Evolutionary conservation across 64 coral and sea anemone genomes (phyloP).

Genomic region (Pachyseris speciosa): DNA sequence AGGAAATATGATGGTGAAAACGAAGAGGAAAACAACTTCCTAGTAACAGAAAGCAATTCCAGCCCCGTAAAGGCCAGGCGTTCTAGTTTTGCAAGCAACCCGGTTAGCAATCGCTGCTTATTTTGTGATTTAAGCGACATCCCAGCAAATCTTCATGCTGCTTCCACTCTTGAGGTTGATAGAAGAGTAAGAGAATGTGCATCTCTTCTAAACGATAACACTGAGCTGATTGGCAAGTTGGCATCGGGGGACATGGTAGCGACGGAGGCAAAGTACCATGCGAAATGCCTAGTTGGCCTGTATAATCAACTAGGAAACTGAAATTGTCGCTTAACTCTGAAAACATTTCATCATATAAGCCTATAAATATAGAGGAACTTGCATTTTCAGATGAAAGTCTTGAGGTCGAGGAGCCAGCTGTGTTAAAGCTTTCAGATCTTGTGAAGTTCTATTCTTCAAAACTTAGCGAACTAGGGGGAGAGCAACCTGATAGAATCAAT

Average conservation of each 20-base stretch:
- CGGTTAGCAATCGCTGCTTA: conserved; percentile 24
- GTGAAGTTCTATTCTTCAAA: neutral
- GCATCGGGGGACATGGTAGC: conserved; percentile 47
- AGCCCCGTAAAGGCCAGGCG: conserved; percentile 52
- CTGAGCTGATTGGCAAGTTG: conserved; percentile 63
- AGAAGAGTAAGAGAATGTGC: conserved; percentile 59
- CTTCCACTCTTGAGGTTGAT: conserved; percentile 54
- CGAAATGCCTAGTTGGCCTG: conserved; percentile 59
- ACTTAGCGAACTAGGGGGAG: neutral
- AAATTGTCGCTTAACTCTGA: neutral
- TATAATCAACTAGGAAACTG: conserved; percentile 46
- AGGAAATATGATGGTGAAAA: neutral
- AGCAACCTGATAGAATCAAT: conserved; percentile 29
- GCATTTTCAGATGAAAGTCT: conserved; percentile 50
- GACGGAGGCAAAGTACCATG: no score
- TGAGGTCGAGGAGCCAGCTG: neutral
- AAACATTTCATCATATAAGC: neutral
- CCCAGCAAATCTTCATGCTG: conserved; percentile 56
- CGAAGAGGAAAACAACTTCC: conserved; percentile 14
- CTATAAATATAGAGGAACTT: neutral
- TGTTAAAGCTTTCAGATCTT: conserved; percentile 36
- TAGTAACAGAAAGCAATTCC: neutral
- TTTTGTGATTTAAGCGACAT: conserved; percentile 49
- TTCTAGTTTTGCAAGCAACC: neutral
- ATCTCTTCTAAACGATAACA: conserved; percentile 66